Evolutionary conservation across 2,888 invertebrate genomes (phyloP).

Genomic region (Trissolcus brochymenae): DNA sequence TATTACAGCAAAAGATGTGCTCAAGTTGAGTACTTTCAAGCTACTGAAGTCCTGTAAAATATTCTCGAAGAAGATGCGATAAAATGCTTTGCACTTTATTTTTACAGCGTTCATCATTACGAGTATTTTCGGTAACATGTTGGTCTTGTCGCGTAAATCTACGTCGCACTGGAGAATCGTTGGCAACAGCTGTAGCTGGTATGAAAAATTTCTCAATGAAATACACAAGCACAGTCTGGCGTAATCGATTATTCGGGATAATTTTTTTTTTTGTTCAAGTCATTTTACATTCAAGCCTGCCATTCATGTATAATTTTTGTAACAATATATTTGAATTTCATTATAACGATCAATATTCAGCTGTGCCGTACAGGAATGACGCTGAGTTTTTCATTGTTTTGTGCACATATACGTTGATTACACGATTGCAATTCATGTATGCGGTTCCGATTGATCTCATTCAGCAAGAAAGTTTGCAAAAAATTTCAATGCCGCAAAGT

Average conservation of each 20-base stretch:
- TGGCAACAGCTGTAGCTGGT: constrained; percentile 48
- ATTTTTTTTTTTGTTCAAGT: constrained; percentile 43
- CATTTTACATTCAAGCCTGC: constrained; percentile 33
- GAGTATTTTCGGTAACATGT: constrained; percentile 31
- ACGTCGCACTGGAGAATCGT: constrained; percentile 48
- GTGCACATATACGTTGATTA: background rate
- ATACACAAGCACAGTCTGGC: constrained; percentile 35
- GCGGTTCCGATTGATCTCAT: constrained; percentile 15
- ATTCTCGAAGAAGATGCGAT: background rate
- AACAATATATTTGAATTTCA: constrained; percentile 30
- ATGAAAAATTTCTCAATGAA: constrained; percentile 53
- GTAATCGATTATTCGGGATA: constrained; percentile 53
- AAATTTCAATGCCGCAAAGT: constrained; percentile 3
- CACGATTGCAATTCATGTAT: constrained; percentile 1
- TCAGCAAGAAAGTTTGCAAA: constrained; percentile 9
- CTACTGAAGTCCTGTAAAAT: background rate
- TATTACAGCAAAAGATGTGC: background rate
- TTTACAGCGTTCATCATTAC: constrained; percentile 35
- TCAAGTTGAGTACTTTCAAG: too few relatives aligned
- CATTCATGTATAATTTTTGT: constrained; percentile 32
- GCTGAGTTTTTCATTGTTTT: background rate
- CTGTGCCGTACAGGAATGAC: background rate
- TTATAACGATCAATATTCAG: constrained; percentile 4
- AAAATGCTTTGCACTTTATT: background rate
- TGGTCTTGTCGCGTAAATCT: constrained; percentile 44